Evolutionary conservation across 2,113 vertebrate species (phyloP).

Genomic region (Calcarius ornatus): DNA sequence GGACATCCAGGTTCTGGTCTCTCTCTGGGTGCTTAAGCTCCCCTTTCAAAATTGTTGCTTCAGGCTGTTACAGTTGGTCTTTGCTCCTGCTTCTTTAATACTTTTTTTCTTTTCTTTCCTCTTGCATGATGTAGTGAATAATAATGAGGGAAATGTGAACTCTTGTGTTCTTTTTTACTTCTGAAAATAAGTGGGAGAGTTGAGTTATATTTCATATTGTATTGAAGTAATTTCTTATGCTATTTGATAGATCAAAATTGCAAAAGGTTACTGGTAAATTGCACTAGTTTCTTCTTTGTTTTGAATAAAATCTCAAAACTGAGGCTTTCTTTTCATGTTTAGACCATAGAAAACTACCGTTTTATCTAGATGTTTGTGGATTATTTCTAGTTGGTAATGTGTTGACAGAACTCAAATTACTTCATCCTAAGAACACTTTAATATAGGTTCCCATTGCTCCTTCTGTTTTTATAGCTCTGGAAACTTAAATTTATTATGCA

Average conservation of each 20-base stretch:
- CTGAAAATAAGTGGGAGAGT: not conserved
- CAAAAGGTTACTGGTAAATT: not conserved
- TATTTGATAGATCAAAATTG: not conserved
- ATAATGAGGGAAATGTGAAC: not conserved
- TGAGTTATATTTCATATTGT: not conserved
- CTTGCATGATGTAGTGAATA: not conserved
- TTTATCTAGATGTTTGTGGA: not conserved
- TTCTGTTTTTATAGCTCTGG: not conserved
- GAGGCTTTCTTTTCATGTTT: not conserved
- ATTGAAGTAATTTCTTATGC: not conserved
- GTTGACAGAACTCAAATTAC: not conserved
- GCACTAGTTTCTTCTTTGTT: not conserved
- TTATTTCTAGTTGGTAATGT: not conserved
- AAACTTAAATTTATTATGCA: not conserved
- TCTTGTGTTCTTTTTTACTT: not conserved
- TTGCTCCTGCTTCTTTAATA: not conserved
- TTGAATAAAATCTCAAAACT: not conserved
- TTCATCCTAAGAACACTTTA: not conserved
- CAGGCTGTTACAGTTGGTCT: not conserved
- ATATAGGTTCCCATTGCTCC: not conserved
- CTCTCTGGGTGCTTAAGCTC: not conserved
- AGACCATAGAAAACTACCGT: not conserved
- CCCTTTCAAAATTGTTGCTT: conserved; percentile 12
- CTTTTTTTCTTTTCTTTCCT: not conserved
- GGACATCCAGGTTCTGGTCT: not conserved